phyloP scores from a whole-genome alignment of 1,140 invertebrate genomes.

The Epicauta chinensis region DNA sequence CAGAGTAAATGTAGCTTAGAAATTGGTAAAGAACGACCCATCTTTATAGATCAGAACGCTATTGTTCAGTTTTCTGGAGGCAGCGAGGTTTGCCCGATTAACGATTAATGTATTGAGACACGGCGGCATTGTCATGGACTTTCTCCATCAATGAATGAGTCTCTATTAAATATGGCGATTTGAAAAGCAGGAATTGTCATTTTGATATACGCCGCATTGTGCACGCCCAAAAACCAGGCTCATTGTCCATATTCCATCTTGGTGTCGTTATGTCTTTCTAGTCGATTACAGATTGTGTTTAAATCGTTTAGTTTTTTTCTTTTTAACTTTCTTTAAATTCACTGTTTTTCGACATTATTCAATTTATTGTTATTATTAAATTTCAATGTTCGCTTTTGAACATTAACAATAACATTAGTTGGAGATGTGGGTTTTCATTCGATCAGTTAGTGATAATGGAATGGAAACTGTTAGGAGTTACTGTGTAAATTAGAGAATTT shows the following conservation, averaged over 20 bases:
- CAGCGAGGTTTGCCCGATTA: constrained; percentile 36
- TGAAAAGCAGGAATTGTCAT: constrained; percentile 33
- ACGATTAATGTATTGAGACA: constrained; percentile 42
- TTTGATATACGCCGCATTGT: constrained; percentile 37
- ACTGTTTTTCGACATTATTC: no score
- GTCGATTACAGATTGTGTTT: constrained; percentile 15
- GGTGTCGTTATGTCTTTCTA: constrained; percentile 9
- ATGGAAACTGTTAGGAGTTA: no score
- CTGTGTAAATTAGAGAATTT: not conserved
- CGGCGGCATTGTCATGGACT: constrained; percentile 33
- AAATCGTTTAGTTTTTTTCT: constrained; percentile 2
- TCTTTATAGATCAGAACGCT: constrained; percentile 40
- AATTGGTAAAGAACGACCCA: constrained; percentile 43
- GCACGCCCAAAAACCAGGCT: constrained; percentile 24
- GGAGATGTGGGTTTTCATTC: no score
- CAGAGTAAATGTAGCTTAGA: constrained; percentile 44
- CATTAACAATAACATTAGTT: no score
- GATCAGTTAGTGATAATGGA: no score
- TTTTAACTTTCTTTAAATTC: not conserved
- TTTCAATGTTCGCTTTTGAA: no score
- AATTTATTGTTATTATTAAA: no score
- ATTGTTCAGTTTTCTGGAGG: constrained; percentile 34
- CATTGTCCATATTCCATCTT: constrained; percentile 14
- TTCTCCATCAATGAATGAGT: constrained; percentile 35
- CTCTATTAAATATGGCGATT: constrained; percentile 37